A percentile compares a stretch with the other conserved stretches of the same genome.
Evolutionary conservation across 1,140 invertebrate species (phyloP).

Genomic region (Drosophila paulistorum): DNA sequence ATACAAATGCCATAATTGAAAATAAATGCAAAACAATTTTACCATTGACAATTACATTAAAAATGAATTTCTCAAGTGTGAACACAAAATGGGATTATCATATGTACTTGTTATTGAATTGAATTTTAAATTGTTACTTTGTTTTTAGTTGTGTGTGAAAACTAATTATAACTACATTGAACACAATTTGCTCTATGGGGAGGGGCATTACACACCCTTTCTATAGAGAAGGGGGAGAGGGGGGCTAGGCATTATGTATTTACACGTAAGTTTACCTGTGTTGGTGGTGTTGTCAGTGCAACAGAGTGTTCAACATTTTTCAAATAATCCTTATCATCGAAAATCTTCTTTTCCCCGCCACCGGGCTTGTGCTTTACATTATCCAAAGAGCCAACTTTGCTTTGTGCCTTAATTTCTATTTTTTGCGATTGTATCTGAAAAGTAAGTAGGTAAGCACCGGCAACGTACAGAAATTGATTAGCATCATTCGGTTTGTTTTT

Average conservation of each 20-base stretch:
- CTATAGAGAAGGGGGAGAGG: background rate
- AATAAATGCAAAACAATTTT: slow-evolving; percentile 48
- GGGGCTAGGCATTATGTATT: slow-evolving; percentile 36
- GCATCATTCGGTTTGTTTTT: slow-evolving; percentile 37
- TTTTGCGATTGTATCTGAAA: slow-evolving; percentile 94
- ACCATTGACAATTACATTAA: slow-evolving; percentile 62
- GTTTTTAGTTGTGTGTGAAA: background rate
- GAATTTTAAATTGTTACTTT: slow-evolving; percentile 28
- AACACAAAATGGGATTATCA: slow-evolving; percentile 72
- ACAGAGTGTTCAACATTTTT: slow-evolving; percentile 84
- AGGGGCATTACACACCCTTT: background rate
- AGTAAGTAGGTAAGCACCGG: slow-evolving; percentile 69
- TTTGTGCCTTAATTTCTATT: slow-evolving; percentile 92
- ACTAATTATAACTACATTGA: background rate
- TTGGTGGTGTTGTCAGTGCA: slow-evolving; percentile 82
- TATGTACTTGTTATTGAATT: slow-evolving; percentile 35
- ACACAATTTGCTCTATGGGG: slow-evolving; percentile 22
- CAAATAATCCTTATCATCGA: slow-evolving; percentile 96
- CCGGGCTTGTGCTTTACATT: slow-evolving; percentile 97
- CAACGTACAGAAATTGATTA: slow-evolving; percentile 77
- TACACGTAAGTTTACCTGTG: slow-evolving; percentile 81
- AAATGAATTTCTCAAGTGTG: slow-evolving; percentile 76
- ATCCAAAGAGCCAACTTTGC: slow-evolving; percentile 95
- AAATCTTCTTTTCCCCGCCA: slow-evolving; percentile 96
- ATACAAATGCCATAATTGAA: slow-evolving; percentile 6